Conservation (phyloP, 2,797 vertebrate genomes). For the Chrysocyon brachyurus region DNA sequence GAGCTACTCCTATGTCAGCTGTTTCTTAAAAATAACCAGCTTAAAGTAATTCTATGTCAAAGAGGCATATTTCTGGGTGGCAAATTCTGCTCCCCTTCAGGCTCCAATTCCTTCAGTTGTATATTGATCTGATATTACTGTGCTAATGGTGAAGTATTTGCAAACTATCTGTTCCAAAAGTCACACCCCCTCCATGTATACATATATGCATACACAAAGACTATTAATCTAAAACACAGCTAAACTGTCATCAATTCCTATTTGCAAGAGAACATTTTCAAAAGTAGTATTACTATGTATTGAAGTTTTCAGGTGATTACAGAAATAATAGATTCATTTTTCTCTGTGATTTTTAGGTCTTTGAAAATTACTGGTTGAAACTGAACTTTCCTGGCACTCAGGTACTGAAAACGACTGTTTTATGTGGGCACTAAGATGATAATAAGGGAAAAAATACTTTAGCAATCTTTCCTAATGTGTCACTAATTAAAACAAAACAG, state of each 20-base stretch:
- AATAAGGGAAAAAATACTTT: background rate
- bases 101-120: background rate
- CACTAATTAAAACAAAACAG: constrained; percentile 10
- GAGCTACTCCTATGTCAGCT: background rate
- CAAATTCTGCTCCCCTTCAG: background rate
- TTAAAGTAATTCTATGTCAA: background rate
- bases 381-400: background rate
- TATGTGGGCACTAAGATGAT: background rate
- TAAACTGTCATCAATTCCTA: background rate
- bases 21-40: background rate
- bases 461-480: background rate
- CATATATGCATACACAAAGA: background rate
- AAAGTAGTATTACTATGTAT: background rate
- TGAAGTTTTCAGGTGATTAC: background rate
- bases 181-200: background rate
- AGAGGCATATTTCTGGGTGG: background rate
- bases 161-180: constrained; percentile 14
- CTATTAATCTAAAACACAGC: background rate
- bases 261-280: background rate
- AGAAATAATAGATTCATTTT: constrained; percentile 11
- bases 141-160: background rate
- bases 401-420: background rate
- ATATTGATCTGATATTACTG: background rate
- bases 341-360: background rate
- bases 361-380: constrained; percentile 57